Conservation (phyloP, 2,888 invertebrate species). For the Meta bourneti region DNA sequence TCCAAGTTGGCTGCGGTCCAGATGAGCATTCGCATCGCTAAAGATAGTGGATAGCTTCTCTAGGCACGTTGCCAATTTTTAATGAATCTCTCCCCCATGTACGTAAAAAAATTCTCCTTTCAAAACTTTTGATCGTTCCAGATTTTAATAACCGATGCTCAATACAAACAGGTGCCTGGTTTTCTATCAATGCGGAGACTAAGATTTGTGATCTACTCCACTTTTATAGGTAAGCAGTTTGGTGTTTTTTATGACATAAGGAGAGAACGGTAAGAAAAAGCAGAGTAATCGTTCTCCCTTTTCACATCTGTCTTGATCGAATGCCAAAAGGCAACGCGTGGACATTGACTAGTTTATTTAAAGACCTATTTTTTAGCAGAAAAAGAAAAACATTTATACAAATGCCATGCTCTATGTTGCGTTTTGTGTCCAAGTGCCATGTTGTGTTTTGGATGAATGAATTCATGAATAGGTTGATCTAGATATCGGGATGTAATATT, state of each 20-base stretch:
- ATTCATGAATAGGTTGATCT: neutral
- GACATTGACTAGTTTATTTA: neutral
- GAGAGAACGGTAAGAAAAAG: no score
- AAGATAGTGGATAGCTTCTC: slow-evolving; percentile 67
- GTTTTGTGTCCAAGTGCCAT: neutral
- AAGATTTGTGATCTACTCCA: slow-evolving; percentile 31
- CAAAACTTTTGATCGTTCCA: slow-evolving; percentile 60
- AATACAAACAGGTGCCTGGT: slow-evolving; percentile 68
- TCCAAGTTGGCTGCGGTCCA: slow-evolving; percentile 70
- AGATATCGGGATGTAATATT: no score
- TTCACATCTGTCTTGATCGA: slow-evolving; percentile 33
- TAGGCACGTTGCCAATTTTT: slow-evolving; percentile 70
- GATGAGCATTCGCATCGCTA: slow-evolving; percentile 67
- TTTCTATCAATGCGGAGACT: slow-evolving; percentile 71
- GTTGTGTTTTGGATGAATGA: neutral
- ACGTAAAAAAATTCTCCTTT: slow-evolving; percentile 27
- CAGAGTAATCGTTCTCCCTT: neutral
- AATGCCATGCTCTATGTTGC: neutral
- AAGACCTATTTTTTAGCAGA: neutral
- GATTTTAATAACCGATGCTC: slow-evolving; percentile 73
- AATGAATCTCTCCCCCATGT: slow-evolving; percentile 46
- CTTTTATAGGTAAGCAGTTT: slow-evolving; percentile 65
- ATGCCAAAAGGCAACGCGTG: slow-evolving; percentile 51
- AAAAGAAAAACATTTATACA: neutral
- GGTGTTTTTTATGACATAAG: neutral